Conservation (phyloP, 2,113 vertebrate species). For the Pluvianellus socialis region DNA sequence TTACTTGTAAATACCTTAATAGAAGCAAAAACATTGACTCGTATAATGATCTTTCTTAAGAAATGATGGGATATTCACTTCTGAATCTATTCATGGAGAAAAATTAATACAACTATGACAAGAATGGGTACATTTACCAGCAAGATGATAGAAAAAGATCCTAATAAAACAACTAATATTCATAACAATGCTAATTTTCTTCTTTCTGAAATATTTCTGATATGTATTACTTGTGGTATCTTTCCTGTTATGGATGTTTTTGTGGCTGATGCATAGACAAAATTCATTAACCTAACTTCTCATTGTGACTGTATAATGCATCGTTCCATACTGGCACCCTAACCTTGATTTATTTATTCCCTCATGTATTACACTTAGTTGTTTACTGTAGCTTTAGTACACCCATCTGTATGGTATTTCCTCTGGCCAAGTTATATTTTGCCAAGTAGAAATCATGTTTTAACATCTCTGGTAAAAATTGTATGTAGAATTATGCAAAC, state of each 20-base stretch:
- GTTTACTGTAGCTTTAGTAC: not conserved
- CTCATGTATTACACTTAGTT: not conserved
- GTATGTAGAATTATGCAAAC: not conserved
- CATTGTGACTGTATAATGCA: not conserved
- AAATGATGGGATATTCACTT: not conserved
- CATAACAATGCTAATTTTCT: not conserved
- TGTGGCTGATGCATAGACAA: not conserved
- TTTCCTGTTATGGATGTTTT: not conserved
- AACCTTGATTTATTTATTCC: not conserved
- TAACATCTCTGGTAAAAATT: not conserved
- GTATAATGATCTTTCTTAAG: not conserved
- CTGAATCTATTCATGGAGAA: not conserved
- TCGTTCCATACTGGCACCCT: not conserved
- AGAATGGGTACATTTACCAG: constrained; percentile 12
- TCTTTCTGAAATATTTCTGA: not conserved
- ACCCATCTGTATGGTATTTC: not conserved
- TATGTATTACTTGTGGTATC: not conserved
- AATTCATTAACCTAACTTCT: not conserved
- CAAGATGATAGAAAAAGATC: not conserved
- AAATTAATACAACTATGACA: not conserved
- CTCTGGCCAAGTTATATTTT: not conserved
- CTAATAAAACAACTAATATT: not conserved
- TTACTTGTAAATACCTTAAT: constrained; percentile 28
- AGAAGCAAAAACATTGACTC: not conserved
- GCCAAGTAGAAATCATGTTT: not conserved